phyloP scores from a whole-genome alignment of 1,140 invertebrate species.

The Littorina saxatilis region DNA sequence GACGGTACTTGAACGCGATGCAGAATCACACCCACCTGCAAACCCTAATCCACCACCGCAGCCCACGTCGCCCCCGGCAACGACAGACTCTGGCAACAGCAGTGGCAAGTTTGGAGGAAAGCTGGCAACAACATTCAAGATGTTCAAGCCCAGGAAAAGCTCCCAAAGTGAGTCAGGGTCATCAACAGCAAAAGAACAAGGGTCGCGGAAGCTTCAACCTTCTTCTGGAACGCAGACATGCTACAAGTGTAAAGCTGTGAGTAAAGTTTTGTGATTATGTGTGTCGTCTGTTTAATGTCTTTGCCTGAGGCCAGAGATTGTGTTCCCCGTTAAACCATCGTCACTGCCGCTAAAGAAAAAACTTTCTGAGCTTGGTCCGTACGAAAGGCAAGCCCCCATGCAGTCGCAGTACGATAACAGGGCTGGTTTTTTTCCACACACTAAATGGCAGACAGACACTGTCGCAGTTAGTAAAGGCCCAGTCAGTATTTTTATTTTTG shows the following conservation, averaged over 20 bases:
- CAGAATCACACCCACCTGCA: not conserved
- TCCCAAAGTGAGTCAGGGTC: not conserved
- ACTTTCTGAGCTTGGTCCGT: not conserved
- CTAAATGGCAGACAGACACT: too few species aligned
- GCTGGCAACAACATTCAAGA: constrained; percentile 24
- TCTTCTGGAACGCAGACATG: not conserved
- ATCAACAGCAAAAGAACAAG: not conserved
- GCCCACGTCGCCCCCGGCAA: not conserved
- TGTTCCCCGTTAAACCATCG: not conserved
- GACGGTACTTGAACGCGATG: constrained; percentile 44
- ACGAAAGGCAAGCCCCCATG: too few species aligned
- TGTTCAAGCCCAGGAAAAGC: constrained; percentile 13
- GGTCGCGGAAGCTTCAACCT: not conserved
- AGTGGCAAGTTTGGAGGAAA: constrained; percentile 29
- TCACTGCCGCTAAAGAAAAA: not conserved
- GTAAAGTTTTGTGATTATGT: not conserved
- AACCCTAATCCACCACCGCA: not conserved
- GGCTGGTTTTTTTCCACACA: too few species aligned
- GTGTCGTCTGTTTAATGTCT: not conserved
- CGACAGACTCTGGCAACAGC: not conserved
- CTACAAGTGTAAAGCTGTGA: constrained; percentile 25
- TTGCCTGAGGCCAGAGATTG: not conserved
- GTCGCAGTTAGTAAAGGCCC: too few species aligned
- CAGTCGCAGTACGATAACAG: too few species aligned
- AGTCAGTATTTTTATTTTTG: too few species aligned